A percentile compares a stretch with the other conserved stretches of the same genome.
Evolutionary conservation across 1,140 invertebrate species (phyloP).

Genomic region (Drosophila burlai): DNA sequence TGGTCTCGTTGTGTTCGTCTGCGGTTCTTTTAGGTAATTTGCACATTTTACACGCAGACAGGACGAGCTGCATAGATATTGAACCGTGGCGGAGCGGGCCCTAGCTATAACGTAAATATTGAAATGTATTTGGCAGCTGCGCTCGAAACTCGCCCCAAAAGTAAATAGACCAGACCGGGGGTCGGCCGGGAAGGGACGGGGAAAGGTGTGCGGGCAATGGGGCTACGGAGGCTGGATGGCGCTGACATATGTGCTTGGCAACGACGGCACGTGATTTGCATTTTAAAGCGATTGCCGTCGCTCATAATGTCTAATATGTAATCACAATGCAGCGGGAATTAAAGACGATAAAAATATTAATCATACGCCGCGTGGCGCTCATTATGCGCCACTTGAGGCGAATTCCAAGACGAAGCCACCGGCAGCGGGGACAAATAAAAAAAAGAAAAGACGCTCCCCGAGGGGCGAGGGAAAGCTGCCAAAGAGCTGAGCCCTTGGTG

Average conservation of each 20-base stretch:
- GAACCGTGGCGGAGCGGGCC: slow-evolving; percentile 32
- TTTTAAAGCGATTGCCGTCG: slow-evolving; percentile 67
- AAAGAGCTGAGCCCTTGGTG: slow-evolving; percentile 24
- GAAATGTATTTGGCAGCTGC: slow-evolving; percentile 82
- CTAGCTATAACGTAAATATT: slow-evolving; percentile 79
- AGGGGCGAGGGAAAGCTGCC: slow-evolving; percentile 6
- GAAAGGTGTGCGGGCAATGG: neutral
- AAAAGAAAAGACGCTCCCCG: slow-evolving; percentile 13
- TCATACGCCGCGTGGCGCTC: slow-evolving; percentile 81
- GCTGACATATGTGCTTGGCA: slow-evolving; percentile 63
- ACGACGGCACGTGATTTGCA: slow-evolving; percentile 70
- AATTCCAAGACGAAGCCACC: slow-evolving; percentile 48
- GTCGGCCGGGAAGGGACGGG: neutral
- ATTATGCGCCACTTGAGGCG: slow-evolving; percentile 77
- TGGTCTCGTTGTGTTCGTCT: slow-evolving; percentile 83
- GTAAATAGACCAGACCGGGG: slow-evolving; percentile 67
- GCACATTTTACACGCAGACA: slow-evolving; percentile 81
- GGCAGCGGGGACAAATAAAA: slow-evolving; percentile 35
- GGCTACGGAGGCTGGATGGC: neutral
- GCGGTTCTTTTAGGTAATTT: slow-evolving; percentile 84
- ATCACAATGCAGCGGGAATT: slow-evolving; percentile 77
- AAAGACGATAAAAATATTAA: slow-evolving; percentile 76
- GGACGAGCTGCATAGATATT: slow-evolving; percentile 54
- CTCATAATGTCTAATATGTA: slow-evolving; percentile 73
- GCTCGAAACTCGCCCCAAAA: slow-evolving; percentile 73